phyloP scores from a whole-genome alignment of 2,797 vertebrate genomes.

The Sebastes reedi region DNA sequence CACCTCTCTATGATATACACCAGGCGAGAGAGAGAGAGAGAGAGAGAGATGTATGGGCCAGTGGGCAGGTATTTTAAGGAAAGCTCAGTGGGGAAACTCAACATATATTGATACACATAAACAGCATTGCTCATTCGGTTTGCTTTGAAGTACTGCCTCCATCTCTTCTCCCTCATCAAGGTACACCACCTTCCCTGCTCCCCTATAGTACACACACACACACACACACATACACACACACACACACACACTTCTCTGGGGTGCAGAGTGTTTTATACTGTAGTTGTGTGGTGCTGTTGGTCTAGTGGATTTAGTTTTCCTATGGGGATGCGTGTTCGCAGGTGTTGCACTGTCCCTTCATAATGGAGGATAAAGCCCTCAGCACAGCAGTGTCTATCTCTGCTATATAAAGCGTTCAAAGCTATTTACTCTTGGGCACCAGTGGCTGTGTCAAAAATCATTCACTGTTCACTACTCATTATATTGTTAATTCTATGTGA shows the following conservation, averaged over 20 bases:
- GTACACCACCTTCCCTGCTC: conserved; percentile 28
- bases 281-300: conserved; percentile 53
- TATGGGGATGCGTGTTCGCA: conserved; percentile 64
- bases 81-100: conserved; percentile 45
- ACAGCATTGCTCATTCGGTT: conserved; percentile 50
- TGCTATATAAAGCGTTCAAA: conserved; percentile 38
- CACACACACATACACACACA: neutral
- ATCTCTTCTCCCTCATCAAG: conserved; percentile 52
- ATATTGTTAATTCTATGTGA: neutral
- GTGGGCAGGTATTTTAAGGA: conserved; percentile 43
- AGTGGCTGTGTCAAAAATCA: neutral
- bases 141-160: conserved; percentile 56
- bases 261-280: conserved; percentile 41
- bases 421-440: conserved; percentile 42
- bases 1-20: neutral
- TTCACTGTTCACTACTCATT: neutral
- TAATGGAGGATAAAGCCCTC: conserved; percentile 66
- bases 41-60: conserved; percentile 25
- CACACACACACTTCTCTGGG: conserved; percentile 21
- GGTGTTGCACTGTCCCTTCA: conserved; percentile 64
- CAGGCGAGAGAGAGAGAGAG: neutral
- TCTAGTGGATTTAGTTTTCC: conserved; percentile 66
- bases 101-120: conserved; percentile 53
- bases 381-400: conserved; percentile 37
- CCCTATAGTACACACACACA: conserved; percentile 4